These are phyloP conservation scores for Cisticola juncidis DNA, from an alignment of 2,113 vertebrate species.

Conservation along the genomic window DNA sequence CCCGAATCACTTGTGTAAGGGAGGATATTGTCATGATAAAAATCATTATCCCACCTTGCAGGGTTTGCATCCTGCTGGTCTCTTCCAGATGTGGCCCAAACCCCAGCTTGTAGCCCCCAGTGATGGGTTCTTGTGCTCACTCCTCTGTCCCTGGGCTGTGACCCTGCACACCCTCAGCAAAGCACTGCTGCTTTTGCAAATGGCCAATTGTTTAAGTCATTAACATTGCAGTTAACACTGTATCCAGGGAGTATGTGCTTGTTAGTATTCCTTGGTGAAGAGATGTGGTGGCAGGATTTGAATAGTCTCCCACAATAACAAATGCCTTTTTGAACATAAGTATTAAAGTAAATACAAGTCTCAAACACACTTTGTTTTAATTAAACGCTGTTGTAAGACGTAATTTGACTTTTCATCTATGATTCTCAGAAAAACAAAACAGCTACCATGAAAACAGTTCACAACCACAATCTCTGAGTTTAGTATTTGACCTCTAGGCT, in stretches of 20 bases:
- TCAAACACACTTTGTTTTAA: background rate
- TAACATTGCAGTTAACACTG: background rate
- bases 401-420: background rate
- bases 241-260: rapidly evolving
- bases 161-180: background rate
- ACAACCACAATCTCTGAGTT: background rate
- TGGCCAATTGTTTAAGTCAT: background rate
- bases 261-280: background rate
- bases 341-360: background rate
- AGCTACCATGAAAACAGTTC: background rate
- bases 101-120: rapidly evolving
- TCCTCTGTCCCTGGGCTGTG: background rate
- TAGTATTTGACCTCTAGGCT: background rate
- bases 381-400: background rate
- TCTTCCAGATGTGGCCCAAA: no score
- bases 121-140: background rate
- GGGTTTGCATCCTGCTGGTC: background rate
- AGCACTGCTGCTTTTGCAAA: background rate
- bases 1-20: background rate
- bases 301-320: background rate
- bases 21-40: background rate
- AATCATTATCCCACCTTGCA: background rate
- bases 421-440: background rate
- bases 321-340: background rate
- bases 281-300: background rate